Conservation (phyloP, 2,888 invertebrate genomes). For the Diploptera punctata region DNA sequence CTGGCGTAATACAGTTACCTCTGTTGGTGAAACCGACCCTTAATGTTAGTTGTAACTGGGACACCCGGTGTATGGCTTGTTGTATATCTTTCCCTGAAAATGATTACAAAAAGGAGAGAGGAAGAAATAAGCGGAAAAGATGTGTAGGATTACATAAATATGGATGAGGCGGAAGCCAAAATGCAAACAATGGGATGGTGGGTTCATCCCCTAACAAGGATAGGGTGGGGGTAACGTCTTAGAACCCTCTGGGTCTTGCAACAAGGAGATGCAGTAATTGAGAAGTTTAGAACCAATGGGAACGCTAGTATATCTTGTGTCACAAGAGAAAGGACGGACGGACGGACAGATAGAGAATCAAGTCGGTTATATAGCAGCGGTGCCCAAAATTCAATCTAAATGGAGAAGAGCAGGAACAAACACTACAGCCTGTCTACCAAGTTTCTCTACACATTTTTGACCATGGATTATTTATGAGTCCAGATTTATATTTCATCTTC, state of each 20-base stretch:
- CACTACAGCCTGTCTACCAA: too few relatives aligned
- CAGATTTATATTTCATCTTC: too few relatives aligned
- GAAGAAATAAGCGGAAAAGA: conserved; percentile 17
- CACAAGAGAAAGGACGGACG: background rate
- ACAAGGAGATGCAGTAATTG: conserved; percentile 5
- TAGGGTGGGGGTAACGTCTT: background rate
- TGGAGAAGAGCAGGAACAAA: too few relatives aligned
- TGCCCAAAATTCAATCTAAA: conserved; percentile 3
- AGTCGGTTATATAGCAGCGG: conserved; percentile 14
- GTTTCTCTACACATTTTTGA: too few relatives aligned
- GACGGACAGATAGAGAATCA: conserved; percentile 9
- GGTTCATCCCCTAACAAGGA: conserved; percentile 13
- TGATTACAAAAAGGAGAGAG: background rate
- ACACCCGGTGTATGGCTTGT: too few relatives aligned
- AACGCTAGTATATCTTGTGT: conserved; percentile 12
- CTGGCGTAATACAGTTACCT: too few relatives aligned
- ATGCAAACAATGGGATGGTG: conserved; percentile 16
- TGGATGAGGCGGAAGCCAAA: conserved; percentile 20
- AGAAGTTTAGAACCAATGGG: conserved; percentile 20
- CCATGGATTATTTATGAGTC: too few relatives aligned
- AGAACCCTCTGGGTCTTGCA: conserved; percentile 8
- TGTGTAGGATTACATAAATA: conserved; percentile 23
- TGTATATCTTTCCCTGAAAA: background rate
- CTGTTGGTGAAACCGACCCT: too few relatives aligned
- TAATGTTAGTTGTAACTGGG: too few relatives aligned